Base-by-base conservation (phyloP, 2,888 invertebrate genomes). In the Dione juno region DNA sequence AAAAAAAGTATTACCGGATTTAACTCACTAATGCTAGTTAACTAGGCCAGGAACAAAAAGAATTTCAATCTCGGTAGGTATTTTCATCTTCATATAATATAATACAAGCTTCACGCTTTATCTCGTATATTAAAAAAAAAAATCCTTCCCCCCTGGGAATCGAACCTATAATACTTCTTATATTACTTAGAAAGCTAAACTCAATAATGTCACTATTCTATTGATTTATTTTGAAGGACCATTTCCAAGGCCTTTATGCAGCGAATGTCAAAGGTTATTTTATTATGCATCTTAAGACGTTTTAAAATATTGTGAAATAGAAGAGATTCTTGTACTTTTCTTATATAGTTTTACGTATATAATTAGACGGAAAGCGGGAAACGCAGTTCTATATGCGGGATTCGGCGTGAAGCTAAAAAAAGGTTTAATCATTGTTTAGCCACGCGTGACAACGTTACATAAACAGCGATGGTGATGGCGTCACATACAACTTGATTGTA, bases 401-500 rank as follows among this genome's bases (percentile, higher is more conserved):
- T 21, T 21, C 11, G 21, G 0, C 6, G 13, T 5, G 21, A 19
- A 52, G 13, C 19, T 10, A 19, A 35, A 53, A 10, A 21, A 21
- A 41, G 21, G 9, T 28, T 43, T n/a, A 14, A 28, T n/a, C 28
- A n/a, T 35, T 11, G 35, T 21, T 45, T 13, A 45, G 41, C 28
- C 28, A 35, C 59, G 43, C 43, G 28, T 59, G 59, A 43, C 59
- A 35, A 35, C n/a, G 28, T 16, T 8, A 35, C 45, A 59, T 43
- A 28, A 45, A n/a, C 45, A 43, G 45, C n/a, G 21, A 19, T 9
- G 40, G 50, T 50, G 13, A 50, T 50, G 37, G 16, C 14, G 37
- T 16, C 1, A 40, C 64, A 64, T 64, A 50, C 50, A 50, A 64
- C 19, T 64, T 50, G 64, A 64, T 64, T 37, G 50, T 37, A 14